phyloP scores from a whole-genome alignment of 2,797 vertebrate species.

The Muraenolepis orangiensis region DNA sequence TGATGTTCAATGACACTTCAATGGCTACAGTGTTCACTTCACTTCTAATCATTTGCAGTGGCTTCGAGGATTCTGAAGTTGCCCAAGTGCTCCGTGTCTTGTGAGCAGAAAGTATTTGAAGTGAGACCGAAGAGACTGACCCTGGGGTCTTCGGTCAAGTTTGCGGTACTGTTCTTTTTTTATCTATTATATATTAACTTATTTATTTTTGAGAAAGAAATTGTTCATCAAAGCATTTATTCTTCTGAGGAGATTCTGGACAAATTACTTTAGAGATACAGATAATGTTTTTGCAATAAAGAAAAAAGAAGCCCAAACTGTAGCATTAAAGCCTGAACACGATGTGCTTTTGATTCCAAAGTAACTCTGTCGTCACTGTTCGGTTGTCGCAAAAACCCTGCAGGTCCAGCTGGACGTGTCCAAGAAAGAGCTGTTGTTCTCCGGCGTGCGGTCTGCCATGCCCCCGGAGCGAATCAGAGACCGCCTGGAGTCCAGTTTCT shows the following conservation, averaged over 20 bases:
- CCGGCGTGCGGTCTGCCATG: constrained; percentile 60
- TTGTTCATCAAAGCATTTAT: neutral
- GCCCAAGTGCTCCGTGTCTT: constrained; percentile 66
- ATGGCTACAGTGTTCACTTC: too few species aligned
- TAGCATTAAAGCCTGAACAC: neutral
- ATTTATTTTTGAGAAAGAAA: too few species aligned
- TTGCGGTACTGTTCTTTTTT: constrained; percentile 73
- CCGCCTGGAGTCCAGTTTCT: constrained; percentile 83
- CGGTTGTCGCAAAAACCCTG: neutral
- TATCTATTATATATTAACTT: neutral
- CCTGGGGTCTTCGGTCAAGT: constrained; percentile 70
- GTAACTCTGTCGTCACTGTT: neutral
- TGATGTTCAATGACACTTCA: too few species aligned
- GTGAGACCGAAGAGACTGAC: constrained; percentile 64
- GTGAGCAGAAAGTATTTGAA: constrained; percentile 56
- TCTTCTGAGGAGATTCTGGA: neutral
- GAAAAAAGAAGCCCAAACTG: neutral
- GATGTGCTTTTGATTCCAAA: neutral
- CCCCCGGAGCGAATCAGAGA: constrained; percentile 75
- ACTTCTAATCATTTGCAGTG: constrained; percentile 71
- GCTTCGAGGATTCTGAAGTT: constrained; percentile 74
- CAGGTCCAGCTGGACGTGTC: constrained; percentile 79
- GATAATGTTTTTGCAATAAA: neutral
- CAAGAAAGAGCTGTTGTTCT: constrained; percentile 69
- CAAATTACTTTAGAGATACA: neutral